These are phyloP conservation scores for Gulo gulo DNA, from an alignment of 2,113 vertebrate genomes.

Conservation along the genomic window DNA sequence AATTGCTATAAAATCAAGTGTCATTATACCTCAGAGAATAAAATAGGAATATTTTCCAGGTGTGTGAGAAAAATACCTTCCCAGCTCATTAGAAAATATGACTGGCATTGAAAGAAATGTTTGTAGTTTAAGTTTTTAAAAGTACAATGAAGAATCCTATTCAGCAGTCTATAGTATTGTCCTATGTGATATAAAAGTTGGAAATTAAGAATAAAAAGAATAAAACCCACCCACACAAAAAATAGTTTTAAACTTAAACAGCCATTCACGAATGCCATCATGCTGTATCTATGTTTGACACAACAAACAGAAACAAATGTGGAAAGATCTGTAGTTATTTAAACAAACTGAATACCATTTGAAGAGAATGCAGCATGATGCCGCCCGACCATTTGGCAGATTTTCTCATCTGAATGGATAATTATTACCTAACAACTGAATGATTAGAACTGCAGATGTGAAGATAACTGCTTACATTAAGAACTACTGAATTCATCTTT, in stretches of 20 bases:
- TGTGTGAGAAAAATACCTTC: constrained; percentile 39
- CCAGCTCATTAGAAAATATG: constrained; percentile 26
- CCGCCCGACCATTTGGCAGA: constrained; percentile 43
- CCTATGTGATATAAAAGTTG: constrained; percentile 31
- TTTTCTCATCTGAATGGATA: constrained; percentile 38
- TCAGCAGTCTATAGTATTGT: constrained; percentile 51
- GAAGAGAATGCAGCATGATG: constrained; percentile 37
- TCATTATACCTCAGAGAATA: constrained; percentile 47
- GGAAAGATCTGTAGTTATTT: constrained; percentile 56
- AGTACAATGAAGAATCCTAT: constrained; percentile 42
- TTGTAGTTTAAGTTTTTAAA: constrained; percentile 49
- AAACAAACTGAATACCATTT: constrained; percentile 57
- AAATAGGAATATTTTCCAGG: constrained; percentile 43
- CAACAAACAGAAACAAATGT: constrained; percentile 64
- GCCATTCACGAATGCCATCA: constrained; percentile 40
- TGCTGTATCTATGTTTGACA: constrained; percentile 31
- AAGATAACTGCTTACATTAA: constrained; percentile 37
- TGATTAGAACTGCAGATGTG: constrained; percentile 54
- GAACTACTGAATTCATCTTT: constrained; percentile 45
- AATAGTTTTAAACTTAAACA: constrained; percentile 63
- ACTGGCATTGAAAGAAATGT: constrained; percentile 39
- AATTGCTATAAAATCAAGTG: constrained; percentile 44
- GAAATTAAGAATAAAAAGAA: constrained; percentile 52
- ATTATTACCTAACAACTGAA: constrained; percentile 57
- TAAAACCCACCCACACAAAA: background rate